Conservation (phyloP, 2,113 vertebrate species). For the Todiramphus chloris region DNA sequence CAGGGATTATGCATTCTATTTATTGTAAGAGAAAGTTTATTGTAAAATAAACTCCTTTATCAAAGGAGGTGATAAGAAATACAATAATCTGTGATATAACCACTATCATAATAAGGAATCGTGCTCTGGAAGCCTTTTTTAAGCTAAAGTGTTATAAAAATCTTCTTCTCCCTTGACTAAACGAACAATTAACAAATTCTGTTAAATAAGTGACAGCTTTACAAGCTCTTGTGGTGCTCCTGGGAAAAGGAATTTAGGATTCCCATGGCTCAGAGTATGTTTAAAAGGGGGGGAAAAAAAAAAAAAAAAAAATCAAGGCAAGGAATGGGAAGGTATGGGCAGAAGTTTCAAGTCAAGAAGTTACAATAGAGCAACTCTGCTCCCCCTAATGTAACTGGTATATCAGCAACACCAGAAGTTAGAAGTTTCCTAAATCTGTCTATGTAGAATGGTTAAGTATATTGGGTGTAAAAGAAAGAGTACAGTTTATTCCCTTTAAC, state of each 20-base stretch:
- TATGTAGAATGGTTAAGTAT: neutral
- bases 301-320: neutral
- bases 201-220: neutral
- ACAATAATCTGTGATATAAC: slow-evolving; percentile 5
- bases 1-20: neutral
- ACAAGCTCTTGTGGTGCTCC: neutral
- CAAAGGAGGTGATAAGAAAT: slow-evolving; percentile 24
- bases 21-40: neutral
- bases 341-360: neutral
- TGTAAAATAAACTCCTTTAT: slow-evolving; percentile 30
- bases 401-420: neutral
- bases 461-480: neutral
- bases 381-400: neutral
- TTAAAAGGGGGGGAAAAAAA: neutral
- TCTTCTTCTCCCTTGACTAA: neutral
- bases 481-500: neutral
- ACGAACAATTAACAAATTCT: slow-evolving; percentile 30
- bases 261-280: neutral
- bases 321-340: neutral
- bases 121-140: neutral
- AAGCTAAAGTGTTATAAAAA: neutral
- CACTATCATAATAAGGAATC: slow-evolving; percentile 8
- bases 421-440: neutral
- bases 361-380: neutral
- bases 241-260: neutral